phyloP scores from a whole-genome alignment of 2,797 vertebrate species.

The Pelochelys cantorii region DNA sequence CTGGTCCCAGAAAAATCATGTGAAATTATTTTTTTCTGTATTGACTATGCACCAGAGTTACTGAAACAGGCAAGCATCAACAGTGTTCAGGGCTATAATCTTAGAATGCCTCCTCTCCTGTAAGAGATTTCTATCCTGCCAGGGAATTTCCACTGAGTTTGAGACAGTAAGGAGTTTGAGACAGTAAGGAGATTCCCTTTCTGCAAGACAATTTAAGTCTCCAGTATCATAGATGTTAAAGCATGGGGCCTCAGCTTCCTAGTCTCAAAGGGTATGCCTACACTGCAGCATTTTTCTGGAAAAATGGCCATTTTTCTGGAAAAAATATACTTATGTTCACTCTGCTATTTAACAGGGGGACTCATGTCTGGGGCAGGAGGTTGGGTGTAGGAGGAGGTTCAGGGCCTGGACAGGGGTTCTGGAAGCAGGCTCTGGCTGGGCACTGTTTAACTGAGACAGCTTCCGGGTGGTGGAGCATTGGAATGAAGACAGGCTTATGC shows the following conservation, averaged over 20 bases:
- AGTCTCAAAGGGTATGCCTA: too few species aligned
- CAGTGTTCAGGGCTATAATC: background rate
- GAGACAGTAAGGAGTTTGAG: background rate
- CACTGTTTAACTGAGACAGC: too few species aligned
- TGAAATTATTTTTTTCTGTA: fast-evolving
- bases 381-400: too few species aligned
- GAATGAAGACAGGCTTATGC: too few species aligned
- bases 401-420: too few species aligned
- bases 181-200: background rate
- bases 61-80: background rate
- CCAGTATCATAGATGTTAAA: background rate
- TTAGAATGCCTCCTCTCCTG: background rate
- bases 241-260: background rate
- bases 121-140: background rate
- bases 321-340: too few species aligned
- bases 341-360: too few species aligned
- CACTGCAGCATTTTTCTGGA: too few species aligned
- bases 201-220: background rate
- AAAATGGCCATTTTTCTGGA: too few species aligned
- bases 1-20: background rate
- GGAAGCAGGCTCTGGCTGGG: too few species aligned
- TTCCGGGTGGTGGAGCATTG: too few species aligned
- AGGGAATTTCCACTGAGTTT: background rate
- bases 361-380: too few species aligned
- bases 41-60: background rate